These are phyloP conservation scores for Hypomecis punctinalis DNA, from an alignment of 2,888 invertebrate species.

Conservation along the genomic window DNA sequence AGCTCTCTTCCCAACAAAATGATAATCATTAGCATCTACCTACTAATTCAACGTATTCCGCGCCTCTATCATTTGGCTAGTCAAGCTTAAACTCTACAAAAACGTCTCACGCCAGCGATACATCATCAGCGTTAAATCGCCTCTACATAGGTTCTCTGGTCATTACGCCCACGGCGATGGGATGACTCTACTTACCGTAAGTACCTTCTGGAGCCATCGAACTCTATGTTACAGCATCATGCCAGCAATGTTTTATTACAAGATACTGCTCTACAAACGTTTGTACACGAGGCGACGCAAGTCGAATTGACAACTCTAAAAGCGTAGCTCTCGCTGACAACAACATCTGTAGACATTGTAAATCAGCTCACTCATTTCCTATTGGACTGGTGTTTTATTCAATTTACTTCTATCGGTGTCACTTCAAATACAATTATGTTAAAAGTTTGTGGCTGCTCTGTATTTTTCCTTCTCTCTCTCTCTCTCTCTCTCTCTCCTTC, in stretches of 20 bases:
- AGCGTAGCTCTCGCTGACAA: no score
- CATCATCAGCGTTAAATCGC: slow-evolving; percentile 24
- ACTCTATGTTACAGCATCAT: slow-evolving; percentile 23
- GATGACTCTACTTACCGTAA: slow-evolving; percentile 14
- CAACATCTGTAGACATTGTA: no score
- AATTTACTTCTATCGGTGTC: no score
- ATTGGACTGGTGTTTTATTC: no score
- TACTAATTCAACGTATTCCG: not conserved
- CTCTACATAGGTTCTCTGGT: slow-evolving; percentile 18
- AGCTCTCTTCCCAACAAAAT: not conserved
- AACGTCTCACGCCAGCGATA: slow-evolving; percentile 21
- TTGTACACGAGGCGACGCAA: not conserved
- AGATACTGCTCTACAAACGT: not conserved
- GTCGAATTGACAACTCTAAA: no score
- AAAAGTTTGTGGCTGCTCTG: no score
- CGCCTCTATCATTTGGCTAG: slow-evolving; percentile 7
- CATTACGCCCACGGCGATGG: slow-evolving; percentile 26
- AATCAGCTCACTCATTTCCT: no score
- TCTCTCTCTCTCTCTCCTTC: no score
- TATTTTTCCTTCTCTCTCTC: no score
- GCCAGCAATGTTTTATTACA: slow-evolving; percentile 9
- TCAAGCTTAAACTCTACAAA: slow-evolving; percentile 15
- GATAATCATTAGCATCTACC: not conserved
- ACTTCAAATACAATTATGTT: no score
- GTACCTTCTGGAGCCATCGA: slow-evolving; percentile 23